A percentile compares a stretch with the other conserved stretches of the same genome.
Evolutionary conservation across 2,113 vertebrate species (phyloP).

Genomic region (Abramis brama): DNA sequence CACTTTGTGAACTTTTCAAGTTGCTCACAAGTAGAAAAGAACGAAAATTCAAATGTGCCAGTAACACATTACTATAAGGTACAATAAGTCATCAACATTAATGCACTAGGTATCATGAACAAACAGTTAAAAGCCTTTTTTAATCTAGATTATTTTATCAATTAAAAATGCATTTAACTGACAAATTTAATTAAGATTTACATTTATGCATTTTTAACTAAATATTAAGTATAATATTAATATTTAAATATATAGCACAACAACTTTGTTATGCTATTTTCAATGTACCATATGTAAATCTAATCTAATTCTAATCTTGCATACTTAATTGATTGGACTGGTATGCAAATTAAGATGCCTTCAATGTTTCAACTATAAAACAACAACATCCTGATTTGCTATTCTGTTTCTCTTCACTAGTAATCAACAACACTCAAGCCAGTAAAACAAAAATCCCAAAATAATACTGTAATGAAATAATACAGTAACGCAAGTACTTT

Average conservation of each 20-base stretch:
- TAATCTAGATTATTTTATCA: not conserved
- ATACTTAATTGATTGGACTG: not conserved
- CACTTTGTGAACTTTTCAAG: constrained; percentile 1
- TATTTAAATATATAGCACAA: not conserved
- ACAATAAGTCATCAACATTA: not conserved
- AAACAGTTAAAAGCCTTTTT: not conserved
- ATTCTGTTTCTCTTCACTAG: not conserved
- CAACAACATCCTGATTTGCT: not conserved
- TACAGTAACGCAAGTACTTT: not conserved
- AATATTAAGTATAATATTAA: not conserved
- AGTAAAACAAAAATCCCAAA: not conserved
- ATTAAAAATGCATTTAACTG: not conserved
- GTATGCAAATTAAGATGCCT: not conserved
- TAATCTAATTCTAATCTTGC: not conserved
- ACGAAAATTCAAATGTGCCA: not conserved
- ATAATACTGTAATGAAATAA: not conserved
- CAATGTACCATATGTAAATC: not conserved
- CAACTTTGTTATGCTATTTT: not conserved
- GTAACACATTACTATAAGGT: not conserved
- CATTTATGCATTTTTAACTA: no score
- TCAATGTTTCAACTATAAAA: not conserved
- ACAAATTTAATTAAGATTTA: not conserved
- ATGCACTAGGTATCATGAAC: not conserved
- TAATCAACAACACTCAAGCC: not conserved
- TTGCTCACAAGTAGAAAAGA: not conserved